phyloP scores from a whole-genome alignment of 2,888 invertebrate species.

The Dioctria linearis region DNA sequence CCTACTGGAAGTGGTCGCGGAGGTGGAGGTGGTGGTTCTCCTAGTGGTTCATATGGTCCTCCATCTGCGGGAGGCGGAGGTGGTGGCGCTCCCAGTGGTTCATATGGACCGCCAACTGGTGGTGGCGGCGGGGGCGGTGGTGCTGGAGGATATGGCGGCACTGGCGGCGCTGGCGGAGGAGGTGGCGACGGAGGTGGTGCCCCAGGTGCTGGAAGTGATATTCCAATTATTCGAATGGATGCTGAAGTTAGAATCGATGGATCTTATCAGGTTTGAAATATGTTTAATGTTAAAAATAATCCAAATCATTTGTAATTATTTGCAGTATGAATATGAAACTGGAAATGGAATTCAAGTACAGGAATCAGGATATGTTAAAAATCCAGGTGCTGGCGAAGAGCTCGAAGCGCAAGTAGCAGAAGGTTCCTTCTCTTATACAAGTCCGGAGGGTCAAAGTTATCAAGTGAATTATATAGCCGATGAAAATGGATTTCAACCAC shows the following conservation, averaged over 20 bases:
- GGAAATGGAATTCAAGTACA: slow-evolving; percentile 82
- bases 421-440: slow-evolving; percentile 80
- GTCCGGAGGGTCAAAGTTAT: slow-evolving; percentile 81
- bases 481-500: slow-evolving; percentile 77
- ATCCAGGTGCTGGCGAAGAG: slow-evolving; percentile 76
- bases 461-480: slow-evolving; percentile 79
- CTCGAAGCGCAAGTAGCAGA: slow-evolving; percentile 79
- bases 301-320: not conserved
- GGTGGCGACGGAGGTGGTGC: slow-evolving; percentile 58
- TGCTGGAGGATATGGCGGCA: not conserved
- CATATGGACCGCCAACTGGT: not conserved
- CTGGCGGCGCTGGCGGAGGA: slow-evolving; percentile 24
- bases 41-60: slow-evolving; percentile 16
- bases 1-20: slow-evolving; percentile 16
- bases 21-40: slow-evolving; percentile 14
- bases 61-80: slow-evolving; percentile 16
- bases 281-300: not conserved
- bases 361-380: slow-evolving; percentile 81
- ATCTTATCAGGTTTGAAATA: slow-evolving; percentile 66
- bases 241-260: slow-evolving; percentile 67
- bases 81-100: slow-evolving; percentile 1
- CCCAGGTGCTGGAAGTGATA: slow-evolving; percentile 60
- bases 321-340: slow-evolving; percentile 80
- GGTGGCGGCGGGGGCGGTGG: slow-evolving; percentile 6
- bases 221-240: slow-evolving; percentile 68